A percentile compares a stretch with the other conserved stretches of the same genome.
Evolutionary conservation across 2,797 vertebrate species (phyloP).

Genomic region (Petrocephalus schoutedeni): DNA sequence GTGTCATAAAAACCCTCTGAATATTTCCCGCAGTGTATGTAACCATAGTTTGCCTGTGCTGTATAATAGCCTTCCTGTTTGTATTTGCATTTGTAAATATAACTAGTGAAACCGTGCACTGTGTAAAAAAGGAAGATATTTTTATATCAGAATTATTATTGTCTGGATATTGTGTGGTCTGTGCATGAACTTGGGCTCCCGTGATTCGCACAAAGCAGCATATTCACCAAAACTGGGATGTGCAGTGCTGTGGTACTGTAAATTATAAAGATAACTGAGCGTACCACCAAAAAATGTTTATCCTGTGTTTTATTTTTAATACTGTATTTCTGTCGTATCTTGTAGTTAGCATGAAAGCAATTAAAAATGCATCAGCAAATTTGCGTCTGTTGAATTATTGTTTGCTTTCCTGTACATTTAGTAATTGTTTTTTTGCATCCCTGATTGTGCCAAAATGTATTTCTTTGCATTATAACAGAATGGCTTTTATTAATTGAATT

Average conservation of each 20-base stretch:
- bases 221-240: slow-evolving; percentile 37
- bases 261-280: slow-evolving; percentile 55
- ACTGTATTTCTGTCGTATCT: slow-evolving; percentile 56
- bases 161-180: slow-evolving; percentile 29
- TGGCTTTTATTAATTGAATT: not conserved
- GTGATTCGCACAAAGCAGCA: slow-evolving; percentile 35
- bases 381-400: not conserved
- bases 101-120: slow-evolving; percentile 39
- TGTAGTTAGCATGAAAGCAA: slow-evolving; percentile 63
- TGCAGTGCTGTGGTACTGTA: slow-evolving; percentile 53
- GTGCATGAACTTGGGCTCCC: not conserved
- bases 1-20: not conserved
- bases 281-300: slow-evolving; percentile 37
- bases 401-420: not conserved
- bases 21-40: not conserved
- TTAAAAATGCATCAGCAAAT: slow-evolving; percentile 66
- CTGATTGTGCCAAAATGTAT: not conserved
- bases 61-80: slow-evolving; percentile 2
- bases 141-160: slow-evolving; percentile 50
- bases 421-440: not conserved
- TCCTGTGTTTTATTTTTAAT: slow-evolving; percentile 29
- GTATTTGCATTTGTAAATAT: slow-evolving; percentile 26
- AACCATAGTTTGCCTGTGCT: slow-evolving; percentile 5
- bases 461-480: not conserved
- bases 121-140: slow-evolving; percentile 64